Percentiles rank a stretch among this genome's conserved stretches.
phyloP scores from a whole-genome alignment of 2,797 vertebrate genomes.

The Trachops cirrhosus region DNA sequence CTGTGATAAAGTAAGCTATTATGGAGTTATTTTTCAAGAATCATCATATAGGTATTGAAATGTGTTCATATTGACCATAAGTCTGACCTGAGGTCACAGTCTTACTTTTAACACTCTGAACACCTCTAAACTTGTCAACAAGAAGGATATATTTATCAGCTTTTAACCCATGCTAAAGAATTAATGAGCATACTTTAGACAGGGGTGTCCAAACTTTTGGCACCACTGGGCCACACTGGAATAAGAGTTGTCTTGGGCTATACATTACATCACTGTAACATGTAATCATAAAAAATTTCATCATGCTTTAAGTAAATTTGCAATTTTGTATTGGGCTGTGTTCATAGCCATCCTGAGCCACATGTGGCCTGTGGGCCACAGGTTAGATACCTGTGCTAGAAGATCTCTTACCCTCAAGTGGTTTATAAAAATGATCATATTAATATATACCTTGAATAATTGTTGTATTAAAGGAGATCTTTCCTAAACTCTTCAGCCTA shows the following conservation, averaged over 20 bases:
- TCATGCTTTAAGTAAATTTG: too few species aligned
- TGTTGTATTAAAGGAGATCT: neutral
- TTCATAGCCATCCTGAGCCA: too few species aligned
- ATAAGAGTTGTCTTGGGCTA: too few species aligned
- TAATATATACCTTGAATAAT: neutral
- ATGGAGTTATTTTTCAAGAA: neutral
- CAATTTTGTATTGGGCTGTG: too few species aligned
- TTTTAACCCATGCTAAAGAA: neutral
- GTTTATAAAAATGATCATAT: neutral
- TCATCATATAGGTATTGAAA: neutral
- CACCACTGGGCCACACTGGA: too few species aligned
- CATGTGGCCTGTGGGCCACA: too few species aligned
- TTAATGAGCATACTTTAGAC: neutral
- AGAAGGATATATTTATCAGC: neutral
- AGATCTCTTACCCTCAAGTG: neutral
- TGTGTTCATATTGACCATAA: neutral
- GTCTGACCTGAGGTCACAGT: neutral
- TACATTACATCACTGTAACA: too few species aligned
- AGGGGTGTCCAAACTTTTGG: too few species aligned
- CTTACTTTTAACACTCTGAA: neutral
- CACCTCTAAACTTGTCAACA: neutral
- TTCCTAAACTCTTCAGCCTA: neutral
- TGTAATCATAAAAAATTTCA: too few species aligned
- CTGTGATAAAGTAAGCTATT: neutral
- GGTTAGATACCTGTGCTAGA: neutral